Percentiles rank a stretch among this genome's conserved stretches.
phyloP scores from a whole-genome alignment of 2,113 vertebrate species.

The Lophochroa leadbeateri region DNA sequence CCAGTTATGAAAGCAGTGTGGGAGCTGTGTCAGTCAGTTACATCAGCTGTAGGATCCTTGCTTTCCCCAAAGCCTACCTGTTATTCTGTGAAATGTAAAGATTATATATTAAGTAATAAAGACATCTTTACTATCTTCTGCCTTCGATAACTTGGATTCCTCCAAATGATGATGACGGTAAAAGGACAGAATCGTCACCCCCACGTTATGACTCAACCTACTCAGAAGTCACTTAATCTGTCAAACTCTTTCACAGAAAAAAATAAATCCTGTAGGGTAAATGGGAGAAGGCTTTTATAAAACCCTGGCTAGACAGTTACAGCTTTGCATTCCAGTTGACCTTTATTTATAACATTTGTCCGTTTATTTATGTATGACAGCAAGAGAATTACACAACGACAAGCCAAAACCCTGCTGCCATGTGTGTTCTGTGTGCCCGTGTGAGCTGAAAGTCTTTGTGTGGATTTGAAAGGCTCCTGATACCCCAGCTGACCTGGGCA shows the following conservation, averaged over 20 bases:
- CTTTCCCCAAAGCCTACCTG: neutral
- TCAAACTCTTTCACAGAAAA: neutral
- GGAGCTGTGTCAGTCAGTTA: neutral
- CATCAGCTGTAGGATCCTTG: neutral
- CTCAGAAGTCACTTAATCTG: neutral
- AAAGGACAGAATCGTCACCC: neutral
- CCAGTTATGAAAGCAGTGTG: neutral
- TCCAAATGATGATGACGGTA: neutral
- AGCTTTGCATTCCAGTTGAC: neutral
- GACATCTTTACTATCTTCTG: neutral
- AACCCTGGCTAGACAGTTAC: neutral
- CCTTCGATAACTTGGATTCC: neutral
- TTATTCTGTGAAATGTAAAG: neutral
- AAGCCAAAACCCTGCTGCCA: neutral
- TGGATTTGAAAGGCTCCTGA: neutral
- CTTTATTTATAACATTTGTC: conserved; percentile 27
- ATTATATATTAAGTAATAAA: neutral
- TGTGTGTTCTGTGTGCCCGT: neutral
- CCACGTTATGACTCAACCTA: neutral
- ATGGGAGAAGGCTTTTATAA: neutral
- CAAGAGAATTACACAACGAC: neutral
- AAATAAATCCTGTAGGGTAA: neutral
- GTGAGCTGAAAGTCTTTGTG: neutral
- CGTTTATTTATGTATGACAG: neutral
- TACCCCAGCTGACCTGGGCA: neutral